A percentile compares a stretch with the other conserved stretches of the same genome.
Conservation (phyloP, 2,797 vertebrate species). For the Hirundo rustica region DNA sequence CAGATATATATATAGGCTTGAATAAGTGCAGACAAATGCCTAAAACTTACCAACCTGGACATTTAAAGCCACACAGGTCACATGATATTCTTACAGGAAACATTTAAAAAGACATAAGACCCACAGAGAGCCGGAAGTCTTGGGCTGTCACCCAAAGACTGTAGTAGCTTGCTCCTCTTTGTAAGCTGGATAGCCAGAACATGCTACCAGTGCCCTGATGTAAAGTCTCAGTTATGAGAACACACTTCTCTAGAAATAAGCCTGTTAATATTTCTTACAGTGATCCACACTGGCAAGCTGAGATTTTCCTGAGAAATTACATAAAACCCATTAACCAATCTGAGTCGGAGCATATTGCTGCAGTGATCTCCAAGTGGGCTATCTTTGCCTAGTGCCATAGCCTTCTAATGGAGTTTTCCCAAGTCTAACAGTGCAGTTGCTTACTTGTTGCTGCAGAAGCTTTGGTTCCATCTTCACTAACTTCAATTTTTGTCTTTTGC, state of each 20-base stretch:
- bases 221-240: not conserved
- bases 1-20: not conserved
- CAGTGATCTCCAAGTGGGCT: not conserved
- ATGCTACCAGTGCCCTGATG: not conserved
- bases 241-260: not conserved
- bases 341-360: not conserved
- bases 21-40: not conserved
- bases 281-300: not conserved
- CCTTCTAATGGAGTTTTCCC: not conserved
- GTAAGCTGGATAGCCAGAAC: not conserved
- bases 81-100: not conserved
- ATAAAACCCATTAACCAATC: not conserved
- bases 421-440: constrained; percentile 12
- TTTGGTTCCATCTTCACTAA: constrained; percentile 96
- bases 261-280: not conserved
- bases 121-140: not conserved
- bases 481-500: constrained; percentile 94
- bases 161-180: not conserved
- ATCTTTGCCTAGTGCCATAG: not conserved
- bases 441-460: constrained; percentile 91
- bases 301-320: not conserved
- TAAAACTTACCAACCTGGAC: not conserved
- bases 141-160: not conserved
- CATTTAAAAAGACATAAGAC: not conserved
- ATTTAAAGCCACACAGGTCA: not conserved